phyloP scores from a whole-genome alignment of 35 echinoderm and acorn worm genomes.

The Heliocidaris erythrogramma region DNA sequence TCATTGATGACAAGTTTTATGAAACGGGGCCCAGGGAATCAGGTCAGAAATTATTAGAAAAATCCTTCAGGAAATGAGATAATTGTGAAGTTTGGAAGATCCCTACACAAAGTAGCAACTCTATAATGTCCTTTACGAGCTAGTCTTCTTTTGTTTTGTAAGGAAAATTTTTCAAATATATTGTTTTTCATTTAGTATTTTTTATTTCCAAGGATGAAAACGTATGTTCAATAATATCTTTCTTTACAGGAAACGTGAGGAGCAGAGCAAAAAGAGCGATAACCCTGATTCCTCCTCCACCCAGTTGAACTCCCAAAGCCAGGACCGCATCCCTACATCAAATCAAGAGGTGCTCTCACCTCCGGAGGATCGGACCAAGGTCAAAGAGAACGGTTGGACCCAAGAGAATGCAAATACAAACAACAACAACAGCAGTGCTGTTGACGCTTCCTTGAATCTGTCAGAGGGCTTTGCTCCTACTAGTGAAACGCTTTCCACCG shows the following conservation, averaged over 20 bases:
- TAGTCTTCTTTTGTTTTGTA: too few relatives aligned
- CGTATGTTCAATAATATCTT: background rate
- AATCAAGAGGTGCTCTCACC: background rate
- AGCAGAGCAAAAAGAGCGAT: conserved; percentile 30
- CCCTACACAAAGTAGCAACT: too few relatives aligned
- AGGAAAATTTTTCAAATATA: too few relatives aligned
- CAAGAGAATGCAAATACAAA: background rate
- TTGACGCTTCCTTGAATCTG: background rate
- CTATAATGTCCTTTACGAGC: too few relatives aligned
- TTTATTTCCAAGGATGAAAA: background rate
- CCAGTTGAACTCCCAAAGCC: background rate
- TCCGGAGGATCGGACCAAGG: background rate
- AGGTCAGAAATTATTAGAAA: too few relatives aligned
- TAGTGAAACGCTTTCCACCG: background rate
- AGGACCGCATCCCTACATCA: background rate
- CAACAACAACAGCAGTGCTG: conserved; percentile 1
- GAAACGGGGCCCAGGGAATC: too few relatives aligned
- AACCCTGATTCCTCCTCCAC: background rate
- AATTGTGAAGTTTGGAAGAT: too few relatives aligned
- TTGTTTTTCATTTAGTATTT: too few relatives aligned
- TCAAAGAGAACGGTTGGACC: conserved; percentile 28
- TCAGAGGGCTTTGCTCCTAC: background rate
- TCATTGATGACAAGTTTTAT: too few relatives aligned
- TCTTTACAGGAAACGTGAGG: conserved; percentile 32
- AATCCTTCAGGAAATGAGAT: too few relatives aligned